Evolutionary conservation across 1,140 invertebrate genomes (phyloP).

Genomic region (Heliconius melpomene): DNA sequence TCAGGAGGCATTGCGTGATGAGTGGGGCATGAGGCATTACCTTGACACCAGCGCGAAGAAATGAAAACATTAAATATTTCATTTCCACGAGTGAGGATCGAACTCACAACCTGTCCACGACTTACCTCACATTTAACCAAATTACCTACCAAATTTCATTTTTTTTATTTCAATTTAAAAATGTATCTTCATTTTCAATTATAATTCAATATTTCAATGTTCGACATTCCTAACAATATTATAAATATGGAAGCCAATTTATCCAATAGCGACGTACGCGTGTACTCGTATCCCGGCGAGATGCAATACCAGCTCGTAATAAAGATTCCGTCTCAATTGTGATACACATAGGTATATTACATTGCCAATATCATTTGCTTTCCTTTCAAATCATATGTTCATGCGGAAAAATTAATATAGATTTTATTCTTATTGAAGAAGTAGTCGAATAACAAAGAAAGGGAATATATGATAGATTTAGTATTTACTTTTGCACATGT

Average conservation of each 20-base stretch:
- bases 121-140: too few species aligned
- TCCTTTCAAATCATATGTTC: conserved; percentile 4
- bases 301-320: conserved; percentile 17
- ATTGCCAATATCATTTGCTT: conserved; percentile 13
- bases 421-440: neutral
- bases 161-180: neutral
- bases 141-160: neutral
- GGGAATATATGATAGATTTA: neutral
- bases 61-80: too few species aligned
- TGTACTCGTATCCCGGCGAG: conserved; percentile 4
- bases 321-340: conserved; percentile 8
- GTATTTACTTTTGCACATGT: neutral
- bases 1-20: too few species aligned
- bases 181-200: neutral
- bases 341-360: neutral
- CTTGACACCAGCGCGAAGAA: too few species aligned
- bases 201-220: conserved; percentile 2
- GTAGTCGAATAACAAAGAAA: neutral
- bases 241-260: conserved; percentile 24
- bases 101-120: too few species aligned
- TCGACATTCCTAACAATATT: conserved; percentile 1
- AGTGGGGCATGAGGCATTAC: too few species aligned
- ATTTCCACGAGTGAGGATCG: too few species aligned
- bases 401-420: neutral
- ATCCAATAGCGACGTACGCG: conserved; percentile 14